Evolutionary conservation across 2,888 invertebrate species (phyloP).

Genomic region (Endomychus coccineus): DNA sequence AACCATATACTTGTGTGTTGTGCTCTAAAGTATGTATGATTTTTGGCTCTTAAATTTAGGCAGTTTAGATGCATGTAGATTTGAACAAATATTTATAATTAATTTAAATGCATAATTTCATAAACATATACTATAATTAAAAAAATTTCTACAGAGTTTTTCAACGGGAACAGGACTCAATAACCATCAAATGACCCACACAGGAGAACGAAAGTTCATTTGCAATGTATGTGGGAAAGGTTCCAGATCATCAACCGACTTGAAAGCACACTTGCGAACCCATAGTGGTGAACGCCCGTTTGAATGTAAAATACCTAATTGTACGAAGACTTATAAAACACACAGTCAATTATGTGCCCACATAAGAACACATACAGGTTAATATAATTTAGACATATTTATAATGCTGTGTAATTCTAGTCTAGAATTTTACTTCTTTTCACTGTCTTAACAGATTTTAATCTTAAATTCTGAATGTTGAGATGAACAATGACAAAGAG

Average conservation of each 20-base stretch:
- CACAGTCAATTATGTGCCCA: conserved; percentile 29
- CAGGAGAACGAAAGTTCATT: conserved; percentile 28
- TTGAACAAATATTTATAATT: not conserved
- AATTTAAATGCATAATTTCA: not conserved
- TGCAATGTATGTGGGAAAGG: conserved; percentile 29
- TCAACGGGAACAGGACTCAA: conserved; percentile 27
- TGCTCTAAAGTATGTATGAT: conserved; percentile 27
- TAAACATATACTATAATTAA: not conserved
- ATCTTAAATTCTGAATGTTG: no score
- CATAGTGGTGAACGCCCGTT: conserved; percentile 31
- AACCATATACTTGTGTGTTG: conserved; percentile 28
- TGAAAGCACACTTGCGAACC: conserved; percentile 27
- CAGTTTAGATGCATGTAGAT: no score
- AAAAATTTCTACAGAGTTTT: conserved; percentile 25
- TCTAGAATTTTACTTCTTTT: no score
- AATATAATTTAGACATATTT: no score
- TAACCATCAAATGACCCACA: conserved; percentile 29
- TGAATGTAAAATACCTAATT: conserved; percentile 28
- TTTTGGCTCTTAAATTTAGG: not conserved
- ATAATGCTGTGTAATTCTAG: no score
- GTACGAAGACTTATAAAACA: conserved; percentile 29
- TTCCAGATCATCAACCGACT: conserved; percentile 26
- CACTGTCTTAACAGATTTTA: no score
- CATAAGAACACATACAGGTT: conserved; percentile 30
- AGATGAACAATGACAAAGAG: no score